Evolutionary conservation across 2,888 invertebrate species (phyloP).

Genomic region (Drosophila fulvimacula): DNA sequence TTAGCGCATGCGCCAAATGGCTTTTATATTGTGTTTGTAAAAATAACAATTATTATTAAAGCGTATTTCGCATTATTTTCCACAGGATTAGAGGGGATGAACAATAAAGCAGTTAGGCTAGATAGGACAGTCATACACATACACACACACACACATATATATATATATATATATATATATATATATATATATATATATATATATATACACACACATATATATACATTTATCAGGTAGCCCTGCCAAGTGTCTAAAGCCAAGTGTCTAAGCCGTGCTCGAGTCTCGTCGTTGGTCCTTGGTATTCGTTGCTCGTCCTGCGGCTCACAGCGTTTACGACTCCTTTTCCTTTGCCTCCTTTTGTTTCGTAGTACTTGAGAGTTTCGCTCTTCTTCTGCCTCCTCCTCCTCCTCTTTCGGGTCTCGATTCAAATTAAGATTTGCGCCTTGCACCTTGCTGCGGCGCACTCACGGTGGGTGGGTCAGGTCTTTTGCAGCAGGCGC

Average conservation of each 20-base stretch:
- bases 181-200: slow-evolving; percentile 2
- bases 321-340: slow-evolving; percentile 62
- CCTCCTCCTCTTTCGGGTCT: slow-evolving; percentile 3
- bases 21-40: slow-evolving; percentile 75
- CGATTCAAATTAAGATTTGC: slow-evolving; percentile 75
- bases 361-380: slow-evolving; percentile 52
- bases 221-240: slow-evolving; percentile 38
- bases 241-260: slow-evolving; percentile 73
- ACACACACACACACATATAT: neutral
- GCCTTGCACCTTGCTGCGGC: slow-evolving; percentile 66
- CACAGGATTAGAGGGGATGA: slow-evolving; percentile 74
- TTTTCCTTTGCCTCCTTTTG: slow-evolving; percentile 33
- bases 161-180: slow-evolving; percentile 2
- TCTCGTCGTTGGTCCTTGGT: slow-evolving; percentile 23
- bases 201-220: neutral
- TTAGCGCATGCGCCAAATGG: slow-evolving; percentile 79
- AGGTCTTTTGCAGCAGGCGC: slow-evolving; percentile 74
- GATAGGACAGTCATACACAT: slow-evolving; percentile 12
- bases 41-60: slow-evolving; percentile 80
- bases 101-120: slow-evolving; percentile 73
- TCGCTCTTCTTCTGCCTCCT: neutral
- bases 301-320: slow-evolving; percentile 9
- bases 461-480: slow-evolving; percentile 62
- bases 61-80: slow-evolving; percentile 81
- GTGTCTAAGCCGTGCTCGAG: slow-evolving; percentile 67